Evolutionary conservation across 2,797 vertebrate species (phyloP).

Genomic region (Podarcis lilfordi): DNA sequence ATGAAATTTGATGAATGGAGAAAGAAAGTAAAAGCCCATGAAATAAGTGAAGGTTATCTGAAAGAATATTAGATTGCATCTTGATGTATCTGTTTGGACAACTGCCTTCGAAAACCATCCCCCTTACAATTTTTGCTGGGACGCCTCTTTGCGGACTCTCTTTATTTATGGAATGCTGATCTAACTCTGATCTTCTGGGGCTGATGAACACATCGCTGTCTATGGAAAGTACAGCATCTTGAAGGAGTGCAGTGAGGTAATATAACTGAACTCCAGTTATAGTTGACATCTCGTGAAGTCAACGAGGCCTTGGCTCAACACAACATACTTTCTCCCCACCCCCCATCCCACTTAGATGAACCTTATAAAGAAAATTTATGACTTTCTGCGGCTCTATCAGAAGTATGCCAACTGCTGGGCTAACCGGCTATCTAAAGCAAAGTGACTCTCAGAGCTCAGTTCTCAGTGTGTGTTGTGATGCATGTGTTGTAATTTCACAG

Average conservation of each 20-base stretch:
- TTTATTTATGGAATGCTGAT: slow-evolving; percentile 42
- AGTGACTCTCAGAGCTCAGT: not conserved
- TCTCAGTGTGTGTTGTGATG: slow-evolving; percentile 16
- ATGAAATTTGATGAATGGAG: not conserved
- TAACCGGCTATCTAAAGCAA: slow-evolving; percentile 52
- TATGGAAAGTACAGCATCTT: slow-evolving; percentile 6
- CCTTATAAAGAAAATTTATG: slow-evolving; percentile 35
- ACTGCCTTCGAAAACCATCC: slow-evolving; percentile 35
- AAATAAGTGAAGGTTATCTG: slow-evolving; percentile 40
- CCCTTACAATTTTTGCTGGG: slow-evolving; percentile 43
- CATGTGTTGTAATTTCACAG: slow-evolving; percentile 48
- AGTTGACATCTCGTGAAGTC: slow-evolving; percentile 35
- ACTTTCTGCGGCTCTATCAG: slow-evolving; percentile 38
- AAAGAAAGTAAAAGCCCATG: not conserved
- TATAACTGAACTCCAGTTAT: slow-evolving; percentile 17
- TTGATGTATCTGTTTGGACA: slow-evolving; percentile 49
- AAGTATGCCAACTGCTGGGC: slow-evolving; percentile 45
- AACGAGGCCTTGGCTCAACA: slow-evolving; percentile 27
- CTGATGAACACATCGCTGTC: not conserved
- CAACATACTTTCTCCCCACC: not conserved
- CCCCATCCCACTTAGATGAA: not conserved
- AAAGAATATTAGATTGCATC: slow-evolving; percentile 39
- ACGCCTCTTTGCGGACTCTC: not conserved
- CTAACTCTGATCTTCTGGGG: not conserved
- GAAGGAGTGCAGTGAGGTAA: not conserved